Evolutionary conservation across 2,113 vertebrate genomes (phyloP).

Genomic region (Thunnus maccoyii): DNA sequence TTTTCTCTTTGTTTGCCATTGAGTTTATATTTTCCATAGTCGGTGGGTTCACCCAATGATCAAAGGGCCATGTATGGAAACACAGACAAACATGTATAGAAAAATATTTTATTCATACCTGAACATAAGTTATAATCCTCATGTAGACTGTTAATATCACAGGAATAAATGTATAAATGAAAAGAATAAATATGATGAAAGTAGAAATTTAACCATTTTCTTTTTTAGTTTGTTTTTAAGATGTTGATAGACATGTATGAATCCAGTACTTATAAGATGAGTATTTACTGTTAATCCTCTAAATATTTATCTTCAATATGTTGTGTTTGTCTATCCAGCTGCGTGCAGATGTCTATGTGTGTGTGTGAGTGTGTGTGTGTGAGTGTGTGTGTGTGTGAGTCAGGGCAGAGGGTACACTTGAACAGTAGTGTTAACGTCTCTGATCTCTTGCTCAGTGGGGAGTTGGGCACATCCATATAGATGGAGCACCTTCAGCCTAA

Average conservation of each 20-base stretch:
- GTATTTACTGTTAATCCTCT: not conserved
- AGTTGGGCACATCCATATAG: constrained; percentile 70
- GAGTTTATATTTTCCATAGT: not conserved
- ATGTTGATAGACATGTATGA: not conserved
- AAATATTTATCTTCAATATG: not conserved
- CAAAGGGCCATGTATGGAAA: too few species aligned
- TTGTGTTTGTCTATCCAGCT: not conserved
- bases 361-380: not conserved
- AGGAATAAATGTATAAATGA: not conserved
- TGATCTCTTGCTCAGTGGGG: constrained; percentile 63
- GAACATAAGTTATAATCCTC: not conserved
- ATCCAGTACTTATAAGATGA: too few species aligned
- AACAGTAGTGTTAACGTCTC: constrained; percentile 65
- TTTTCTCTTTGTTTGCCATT: not conserved
- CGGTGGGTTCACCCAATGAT: too few species aligned
- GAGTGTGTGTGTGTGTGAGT: not conserved
- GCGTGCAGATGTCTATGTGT: constrained; percentile 4
- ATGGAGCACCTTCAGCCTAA: constrained; percentile 77
- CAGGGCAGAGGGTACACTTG: constrained; percentile 58
- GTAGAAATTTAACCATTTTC: not conserved
- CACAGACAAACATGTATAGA: not conserved
- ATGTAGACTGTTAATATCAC: not conserved
- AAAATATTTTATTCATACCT: not conserved
- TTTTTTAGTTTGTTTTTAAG: not conserved
- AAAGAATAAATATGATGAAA: not conserved